phyloP scores from a whole-genome alignment of 2,797 vertebrate species.

The Spinibarbus caldwelli region DNA sequence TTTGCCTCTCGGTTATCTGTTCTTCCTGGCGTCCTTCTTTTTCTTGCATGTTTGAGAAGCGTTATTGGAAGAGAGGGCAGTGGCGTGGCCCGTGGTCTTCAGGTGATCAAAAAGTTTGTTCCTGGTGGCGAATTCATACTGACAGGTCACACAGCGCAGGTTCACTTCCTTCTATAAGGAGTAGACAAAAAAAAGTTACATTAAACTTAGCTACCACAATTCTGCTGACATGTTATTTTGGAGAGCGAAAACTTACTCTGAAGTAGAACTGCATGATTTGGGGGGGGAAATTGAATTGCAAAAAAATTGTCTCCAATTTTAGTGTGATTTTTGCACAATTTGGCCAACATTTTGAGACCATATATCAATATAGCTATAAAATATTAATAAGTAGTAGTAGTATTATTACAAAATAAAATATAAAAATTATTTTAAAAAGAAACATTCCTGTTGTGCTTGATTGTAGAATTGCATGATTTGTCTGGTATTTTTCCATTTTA shows the following conservation, averaged over 20 bases:
- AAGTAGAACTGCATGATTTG: neutral
- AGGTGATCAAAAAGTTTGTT: slow-evolving; percentile 97
- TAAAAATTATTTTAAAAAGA: too few relatives aligned
- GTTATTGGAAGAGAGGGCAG: slow-evolving; percentile 69
- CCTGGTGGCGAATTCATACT: slow-evolving; percentile 86
- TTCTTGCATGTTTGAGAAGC: slow-evolving; percentile 81
- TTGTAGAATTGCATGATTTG: neutral
- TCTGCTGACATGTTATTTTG: neutral
- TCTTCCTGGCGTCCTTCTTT: slow-evolving; percentile 83
- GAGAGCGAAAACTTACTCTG: neutral
- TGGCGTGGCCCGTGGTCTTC: slow-evolving; percentile 89
- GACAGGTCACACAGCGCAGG: slow-evolving; percentile 86
- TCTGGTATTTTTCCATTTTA: neutral
- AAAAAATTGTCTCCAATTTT: neutral
- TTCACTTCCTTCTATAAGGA: slow-evolving; percentile 76
- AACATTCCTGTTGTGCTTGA: too few relatives aligned
- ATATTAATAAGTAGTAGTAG: too few relatives aligned
- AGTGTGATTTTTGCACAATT: neutral
- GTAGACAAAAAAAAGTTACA: neutral
- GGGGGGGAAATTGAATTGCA: neutral
- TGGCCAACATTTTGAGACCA: too few relatives aligned
- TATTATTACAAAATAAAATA: too few relatives aligned
- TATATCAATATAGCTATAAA: too few relatives aligned
- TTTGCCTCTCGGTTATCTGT: slow-evolving; percentile 77
- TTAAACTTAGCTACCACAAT: neutral